Evolutionary conservation across 1,140 invertebrate genomes (phyloP).

Genomic region (Caenorhabditis latens): DNA sequence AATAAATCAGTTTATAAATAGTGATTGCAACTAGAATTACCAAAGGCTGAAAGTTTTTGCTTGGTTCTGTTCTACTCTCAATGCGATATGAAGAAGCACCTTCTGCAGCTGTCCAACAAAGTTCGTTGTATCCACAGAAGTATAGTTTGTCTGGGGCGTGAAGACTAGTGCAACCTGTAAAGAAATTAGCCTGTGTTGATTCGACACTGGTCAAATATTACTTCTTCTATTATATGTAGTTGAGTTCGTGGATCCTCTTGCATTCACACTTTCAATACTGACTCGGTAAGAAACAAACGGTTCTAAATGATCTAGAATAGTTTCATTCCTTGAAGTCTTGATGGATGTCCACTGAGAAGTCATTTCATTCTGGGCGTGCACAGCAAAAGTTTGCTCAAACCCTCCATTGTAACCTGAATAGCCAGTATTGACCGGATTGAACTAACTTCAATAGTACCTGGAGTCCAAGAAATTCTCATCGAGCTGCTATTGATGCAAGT

Average conservation of each 20-base stretch:
- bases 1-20: background rate
- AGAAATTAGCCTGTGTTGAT: background rate
- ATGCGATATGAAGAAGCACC: constrained; percentile 70
- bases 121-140: constrained; percentile 49
- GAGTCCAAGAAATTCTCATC: constrained; percentile 68
- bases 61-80: constrained; percentile 56
- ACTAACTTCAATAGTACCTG: constrained; percentile 64
- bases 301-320: constrained; percentile 58
- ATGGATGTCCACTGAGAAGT: constrained; percentile 39
- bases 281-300: constrained; percentile 67
- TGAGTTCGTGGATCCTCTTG: constrained; percentile 66
- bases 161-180: constrained; percentile 63
- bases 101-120: constrained; percentile 68
- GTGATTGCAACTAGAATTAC: constrained; percentile 21
- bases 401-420: constrained; percentile 57
- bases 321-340: constrained; percentile 29
- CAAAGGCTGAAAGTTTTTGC: constrained; percentile 57
- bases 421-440: background rate
- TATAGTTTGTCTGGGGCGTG: constrained; percentile 52
- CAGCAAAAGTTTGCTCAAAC: constrained; percentile 21
- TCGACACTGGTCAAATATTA: constrained; percentile 51
- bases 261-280: constrained; percentile 67
- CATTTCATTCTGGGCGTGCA: constrained; percentile 6
- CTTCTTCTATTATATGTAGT: constrained; percentile 63
- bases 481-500: constrained; percentile 65